Evolutionary conservation across 2,113 vertebrate genomes (phyloP), one percentile per base, ranked within the genome.

Genomic region (Bos javanicus): DNA sequence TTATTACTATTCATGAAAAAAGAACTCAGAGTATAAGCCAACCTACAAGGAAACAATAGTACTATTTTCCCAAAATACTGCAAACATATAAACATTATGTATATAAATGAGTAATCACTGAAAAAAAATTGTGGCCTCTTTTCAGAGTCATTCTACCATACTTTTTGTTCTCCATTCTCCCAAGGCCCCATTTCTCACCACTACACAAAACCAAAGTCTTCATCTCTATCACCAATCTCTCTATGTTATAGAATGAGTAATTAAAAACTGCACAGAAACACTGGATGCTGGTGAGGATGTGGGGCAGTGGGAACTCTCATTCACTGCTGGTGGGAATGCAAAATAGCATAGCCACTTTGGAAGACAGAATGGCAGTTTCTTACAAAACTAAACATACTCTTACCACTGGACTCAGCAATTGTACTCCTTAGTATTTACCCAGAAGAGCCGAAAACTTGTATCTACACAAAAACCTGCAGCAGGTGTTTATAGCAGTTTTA

Each of bases 1-100:
- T 83, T 94, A 92, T 67, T 28, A 33, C n/a, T 81, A 81, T 81
- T 83, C 12, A 28, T 94, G 86, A 81, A 87, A 52, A 84, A 86
- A 74, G 36, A 84, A 33, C 28, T 91, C 56, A 87, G 17, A 83
- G 1, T 43, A 87, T 60, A 95, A 67, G n/a, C 43, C 82, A 87
- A 30, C 16, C 19, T 92, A 85, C n/a, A 92, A 87, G 87, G 62
- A 87, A 67, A 62, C n/a, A 87, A 81, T 6, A 48, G n/a, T 80
- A 48, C 43, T 90, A 43, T 74, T 94, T 90, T 59, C 25, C 54
- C 62, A 82, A 78, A 46, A 84, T 64, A 85, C 30, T 89, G 11
- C 74, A 92, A 76, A 92, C 16, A 92, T 86, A 94, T 46, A 92
- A 87, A 94, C 28, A n/a, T 82, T 86, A 56, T 36, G 60, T 94